These are phyloP conservation scores for Pantherophis vulpinus DNA, from an alignment of 2,797 vertebrate species.

Conservation along the genomic window DNA sequence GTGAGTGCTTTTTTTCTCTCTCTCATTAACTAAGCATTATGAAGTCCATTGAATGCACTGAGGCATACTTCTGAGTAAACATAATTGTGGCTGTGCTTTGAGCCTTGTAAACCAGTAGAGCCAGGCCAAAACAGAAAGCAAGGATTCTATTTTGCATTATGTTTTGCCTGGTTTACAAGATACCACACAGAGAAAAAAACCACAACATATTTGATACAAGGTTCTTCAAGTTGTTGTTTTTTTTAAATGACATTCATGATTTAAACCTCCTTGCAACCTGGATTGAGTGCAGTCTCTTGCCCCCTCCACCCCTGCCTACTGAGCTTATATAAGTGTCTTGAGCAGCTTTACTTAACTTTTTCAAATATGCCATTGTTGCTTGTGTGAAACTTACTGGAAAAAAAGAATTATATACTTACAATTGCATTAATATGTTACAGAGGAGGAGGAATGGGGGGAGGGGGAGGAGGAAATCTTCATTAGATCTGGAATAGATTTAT, in stretches of 20 bases:
- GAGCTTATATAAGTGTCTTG: not conserved
- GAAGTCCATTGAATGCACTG: not conserved
- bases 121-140: conserved; percentile 5
- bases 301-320: too few species aligned
- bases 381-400: not conserved
- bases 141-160: not conserved
- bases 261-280: not conserved
- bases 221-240: not conserved
- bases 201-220: not conserved
- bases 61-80: not conserved
- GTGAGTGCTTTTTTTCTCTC: conserved; percentile 8
- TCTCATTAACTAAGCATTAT: conserved; percentile 37
- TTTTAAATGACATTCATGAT: not conserved
- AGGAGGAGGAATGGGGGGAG: not conserved
- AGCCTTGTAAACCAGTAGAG: not conserved
- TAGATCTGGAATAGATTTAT: not conserved
- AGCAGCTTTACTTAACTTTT: not conserved
- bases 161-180: not conserved
- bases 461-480: not conserved
- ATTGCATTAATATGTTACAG: not conserved
- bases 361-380: not conserved
- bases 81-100: conserved; percentile 4
- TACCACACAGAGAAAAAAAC: not conserved
- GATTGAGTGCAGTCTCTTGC: not conserved
- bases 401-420: not conserved